Conservation (phyloP, 1,140 invertebrate genomes). For the Paracyclopina nana region DNA sequence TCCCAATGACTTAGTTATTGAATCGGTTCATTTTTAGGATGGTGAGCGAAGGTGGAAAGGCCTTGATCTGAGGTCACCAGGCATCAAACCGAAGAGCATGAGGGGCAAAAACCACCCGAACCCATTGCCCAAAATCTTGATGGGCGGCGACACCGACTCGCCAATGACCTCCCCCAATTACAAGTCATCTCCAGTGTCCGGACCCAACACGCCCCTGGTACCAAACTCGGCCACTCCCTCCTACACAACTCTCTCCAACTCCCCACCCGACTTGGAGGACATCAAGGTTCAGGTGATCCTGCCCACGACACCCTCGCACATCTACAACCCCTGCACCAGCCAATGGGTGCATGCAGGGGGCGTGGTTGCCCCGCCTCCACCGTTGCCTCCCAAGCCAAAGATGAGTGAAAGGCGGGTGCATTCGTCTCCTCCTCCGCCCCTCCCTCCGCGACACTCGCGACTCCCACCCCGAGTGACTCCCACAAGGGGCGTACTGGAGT, state of each 20-base stretch:
- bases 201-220: not conserved
- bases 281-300: conserved; percentile 15
- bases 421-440: conserved; percentile 6
- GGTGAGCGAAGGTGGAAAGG: conserved; percentile 55
- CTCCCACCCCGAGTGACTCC: too few relatives aligned
- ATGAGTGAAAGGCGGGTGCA: not conserved
- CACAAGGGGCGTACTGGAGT: too few relatives aligned
- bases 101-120: conserved; percentile 29
- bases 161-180: conserved; percentile 1
- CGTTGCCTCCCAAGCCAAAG: not conserved
- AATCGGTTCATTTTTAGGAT: not conserved
- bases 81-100: conserved; percentile 53
- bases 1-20: too few relatives aligned
- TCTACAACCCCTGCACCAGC: not conserved
- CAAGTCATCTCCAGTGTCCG: conserved; percentile 8
- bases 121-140: conserved; percentile 23
- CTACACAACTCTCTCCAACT: too few relatives aligned
- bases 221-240: too few relatives aligned
- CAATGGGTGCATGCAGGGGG: too few relatives aligned
- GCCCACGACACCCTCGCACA: not conserved
- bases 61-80: conserved; percentile 64
- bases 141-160: not conserved
- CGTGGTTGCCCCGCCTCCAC: conserved; percentile 5
- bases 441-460: conserved; percentile 7
- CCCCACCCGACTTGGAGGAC: not conserved